A percentile compares a stretch with the other conserved stretches of the same genome.
phyloP scores from a whole-genome alignment of 1,140 invertebrate genomes.

The Magallana ariakensis region DNA sequence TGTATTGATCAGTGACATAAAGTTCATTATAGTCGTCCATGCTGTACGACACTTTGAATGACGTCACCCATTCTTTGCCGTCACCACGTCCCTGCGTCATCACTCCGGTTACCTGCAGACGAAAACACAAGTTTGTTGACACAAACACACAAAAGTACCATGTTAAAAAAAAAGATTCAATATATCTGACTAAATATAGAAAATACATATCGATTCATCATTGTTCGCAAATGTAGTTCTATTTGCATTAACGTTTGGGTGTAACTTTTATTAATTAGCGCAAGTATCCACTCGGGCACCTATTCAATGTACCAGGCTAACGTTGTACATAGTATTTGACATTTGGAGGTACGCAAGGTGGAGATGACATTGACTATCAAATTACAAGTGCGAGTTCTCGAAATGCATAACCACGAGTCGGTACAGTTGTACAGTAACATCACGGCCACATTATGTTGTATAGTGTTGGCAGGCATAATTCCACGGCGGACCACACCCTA shows the following conservation, averaged over 20 bases:
- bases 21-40: slow-evolving; percentile 82
- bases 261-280: neutral
- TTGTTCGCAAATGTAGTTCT: neutral
- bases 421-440: neutral
- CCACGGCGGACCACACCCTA: neutral
- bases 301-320: neutral
- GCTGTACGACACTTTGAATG: slow-evolving; percentile 81
- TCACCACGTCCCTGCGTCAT: slow-evolving; percentile 82
- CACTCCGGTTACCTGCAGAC: slow-evolving; percentile 80
- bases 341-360: slow-evolving; percentile 6
- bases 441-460: neutral
- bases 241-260: neutral
- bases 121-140: neutral
- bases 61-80: slow-evolving; percentile 81
- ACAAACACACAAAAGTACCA: neutral
- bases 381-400: neutral
- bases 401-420: neutral
- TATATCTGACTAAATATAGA: neutral
- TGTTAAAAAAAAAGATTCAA: neutral
- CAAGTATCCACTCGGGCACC: no score
- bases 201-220: neutral
- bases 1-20: slow-evolving; percentile 81
- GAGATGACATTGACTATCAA: slow-evolving; percentile 10
- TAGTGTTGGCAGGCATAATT: no score
- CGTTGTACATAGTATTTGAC: slow-evolving; percentile 13